Evolutionary conservation across 2,797 vertebrate genomes (phyloP).

Genomic region (Australoheros facetus): DNA sequence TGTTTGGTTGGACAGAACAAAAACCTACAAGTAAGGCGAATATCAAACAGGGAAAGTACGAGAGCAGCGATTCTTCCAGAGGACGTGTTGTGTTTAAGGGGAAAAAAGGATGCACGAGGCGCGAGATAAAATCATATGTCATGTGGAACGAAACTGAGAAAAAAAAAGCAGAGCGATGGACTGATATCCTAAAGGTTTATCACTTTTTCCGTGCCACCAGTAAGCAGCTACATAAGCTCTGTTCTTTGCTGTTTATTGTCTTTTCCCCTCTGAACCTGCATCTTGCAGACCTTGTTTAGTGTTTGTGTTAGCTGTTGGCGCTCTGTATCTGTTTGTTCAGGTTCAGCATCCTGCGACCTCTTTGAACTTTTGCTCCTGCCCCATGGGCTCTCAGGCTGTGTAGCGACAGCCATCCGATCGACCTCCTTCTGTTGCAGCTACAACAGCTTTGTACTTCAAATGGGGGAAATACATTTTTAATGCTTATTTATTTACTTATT

Average conservation of each 20-base stretch:
- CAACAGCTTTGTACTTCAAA: not conserved
- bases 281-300: not conserved
- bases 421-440: slow-evolving; percentile 1
- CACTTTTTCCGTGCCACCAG: not conserved
- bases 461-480: not conserved
- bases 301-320: slow-evolving; percentile 22
- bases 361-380: not conserved
- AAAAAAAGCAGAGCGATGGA: not conserved
- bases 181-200: not conserved
- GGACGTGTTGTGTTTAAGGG: not conserved
- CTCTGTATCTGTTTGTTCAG: slow-evolving; percentile 59
- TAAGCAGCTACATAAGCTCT: not conserved
- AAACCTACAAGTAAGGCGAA: slow-evolving; percentile 93
- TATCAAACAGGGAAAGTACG: not conserved
- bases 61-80: not conserved
- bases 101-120: not conserved
- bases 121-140: not conserved
- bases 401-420: not conserved
- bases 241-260: slow-evolving; percentile 9
- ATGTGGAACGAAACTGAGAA: not conserved
- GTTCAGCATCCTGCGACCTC: slow-evolving; percentile 35
- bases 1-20: slow-evolving; percentile 93
- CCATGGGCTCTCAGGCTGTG: slow-evolving; percentile 7
- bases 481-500: not conserved
- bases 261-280: not conserved